Percentiles rank a stretch among this genome's conserved stretches.
Evolutionary conservation across 2,113 vertebrate species (phyloP).

Genomic region (Entomyzon cyanotis): DNA sequence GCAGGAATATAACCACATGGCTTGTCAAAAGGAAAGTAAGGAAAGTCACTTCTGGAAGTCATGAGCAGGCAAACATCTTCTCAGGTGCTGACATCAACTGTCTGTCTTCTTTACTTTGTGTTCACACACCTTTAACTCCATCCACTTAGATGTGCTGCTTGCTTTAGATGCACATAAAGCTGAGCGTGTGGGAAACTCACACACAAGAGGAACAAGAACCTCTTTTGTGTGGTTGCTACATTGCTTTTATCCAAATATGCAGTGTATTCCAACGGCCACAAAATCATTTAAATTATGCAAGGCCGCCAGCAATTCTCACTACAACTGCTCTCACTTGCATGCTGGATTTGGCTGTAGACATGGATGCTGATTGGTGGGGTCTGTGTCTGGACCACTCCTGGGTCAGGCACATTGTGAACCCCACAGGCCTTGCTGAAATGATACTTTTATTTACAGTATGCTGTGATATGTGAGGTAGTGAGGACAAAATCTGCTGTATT

Average conservation of each 20-base stretch:
- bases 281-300: background rate
- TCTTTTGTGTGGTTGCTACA: background rate
- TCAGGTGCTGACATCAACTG: background rate
- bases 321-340: rapidly evolving
- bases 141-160: background rate
- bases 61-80: background rate
- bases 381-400: background rate
- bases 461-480: background rate
- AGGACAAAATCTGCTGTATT: background rate
- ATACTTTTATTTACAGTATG: background rate
- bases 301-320: background rate
- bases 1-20: background rate
- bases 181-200: rapidly evolving
- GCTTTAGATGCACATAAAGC: rapidly evolving
- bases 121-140: background rate
- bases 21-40: background rate
- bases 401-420: background rate
- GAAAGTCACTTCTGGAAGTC: background rate
- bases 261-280: background rate
- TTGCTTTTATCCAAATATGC: background rate
- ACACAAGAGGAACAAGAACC: background rate
- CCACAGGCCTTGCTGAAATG: background rate
- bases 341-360: background rate
- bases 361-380: background rate
- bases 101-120: background rate